phyloP scores from a whole-genome alignment of 2,113 vertebrate species.

The Notothenia rossii region DNA sequence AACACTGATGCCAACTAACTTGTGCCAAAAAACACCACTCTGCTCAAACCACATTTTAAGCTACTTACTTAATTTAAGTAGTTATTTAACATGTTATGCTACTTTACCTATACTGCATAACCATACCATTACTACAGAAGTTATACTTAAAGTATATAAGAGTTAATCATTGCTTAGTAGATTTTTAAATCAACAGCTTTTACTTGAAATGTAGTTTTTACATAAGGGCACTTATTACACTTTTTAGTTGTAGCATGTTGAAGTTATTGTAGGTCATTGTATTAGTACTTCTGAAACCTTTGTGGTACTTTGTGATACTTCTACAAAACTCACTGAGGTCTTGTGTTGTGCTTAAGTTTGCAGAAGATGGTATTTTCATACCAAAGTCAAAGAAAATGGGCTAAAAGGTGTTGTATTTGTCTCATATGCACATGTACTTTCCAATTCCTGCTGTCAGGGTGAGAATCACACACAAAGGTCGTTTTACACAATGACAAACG shows the following conservation, averaged over 20 bases:
- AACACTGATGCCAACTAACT: no score
- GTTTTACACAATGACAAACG: not conserved
- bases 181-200: no score
- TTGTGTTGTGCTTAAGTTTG: not conserved
- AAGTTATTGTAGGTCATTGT: not conserved
- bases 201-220: no score
- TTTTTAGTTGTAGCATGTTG: not conserved
- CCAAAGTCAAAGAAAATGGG: slow-evolving; percentile 3
- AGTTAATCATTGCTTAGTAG: no score
- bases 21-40: not conserved
- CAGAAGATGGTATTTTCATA: not conserved
- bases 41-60: not conserved
- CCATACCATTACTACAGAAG: no score
- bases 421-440: not conserved
- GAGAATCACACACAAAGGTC: not conserved
- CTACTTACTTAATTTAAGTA: no score
- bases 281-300: not conserved
- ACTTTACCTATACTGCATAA: not conserved
- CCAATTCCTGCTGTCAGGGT: not conserved
- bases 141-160: no score
- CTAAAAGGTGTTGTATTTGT: not conserved
- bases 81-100: not conserved
- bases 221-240: not conserved
- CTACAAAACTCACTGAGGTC: rapidly evolving
- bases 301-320: not conserved